Conservation (phyloP, 2,888 invertebrate species). For the Subacronicta megacephala region DNA sequence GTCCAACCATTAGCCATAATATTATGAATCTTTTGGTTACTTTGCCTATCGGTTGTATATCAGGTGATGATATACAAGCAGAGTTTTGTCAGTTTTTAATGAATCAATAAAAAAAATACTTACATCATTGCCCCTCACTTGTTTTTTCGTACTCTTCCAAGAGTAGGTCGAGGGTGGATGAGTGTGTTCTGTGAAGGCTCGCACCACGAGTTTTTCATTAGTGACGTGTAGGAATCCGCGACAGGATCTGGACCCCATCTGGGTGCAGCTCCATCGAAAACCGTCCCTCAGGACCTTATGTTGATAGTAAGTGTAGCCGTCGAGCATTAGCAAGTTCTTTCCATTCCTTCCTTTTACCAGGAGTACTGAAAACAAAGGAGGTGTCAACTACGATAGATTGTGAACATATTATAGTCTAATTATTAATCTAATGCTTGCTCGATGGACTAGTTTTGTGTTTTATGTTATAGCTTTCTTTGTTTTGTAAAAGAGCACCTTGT, state of each 20-base stretch:
- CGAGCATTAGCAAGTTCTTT: conserved; percentile 80
- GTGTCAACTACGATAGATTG: conserved; percentile 38
- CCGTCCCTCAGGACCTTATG: conserved; percentile 83
- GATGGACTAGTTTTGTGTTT: neutral
- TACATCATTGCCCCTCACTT: conserved; percentile 53
- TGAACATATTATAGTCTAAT: neutral
- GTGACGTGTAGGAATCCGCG: conserved; percentile 84
- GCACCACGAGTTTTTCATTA: conserved; percentile 78
- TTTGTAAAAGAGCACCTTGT: neutral
- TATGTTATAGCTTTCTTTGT: too few relatives aligned
- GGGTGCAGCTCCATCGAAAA: conserved; percentile 85
- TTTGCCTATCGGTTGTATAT: too few relatives aligned
- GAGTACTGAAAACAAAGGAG: conserved; percentile 74
- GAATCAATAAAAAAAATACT: conserved; percentile 24
- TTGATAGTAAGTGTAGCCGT: conserved; percentile 85
- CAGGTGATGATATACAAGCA: too few relatives aligned
- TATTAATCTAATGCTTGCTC: neutral
- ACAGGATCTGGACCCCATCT: conserved; percentile 86
- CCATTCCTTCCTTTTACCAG: conserved; percentile 83
- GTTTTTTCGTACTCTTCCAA: conserved; percentile 70
- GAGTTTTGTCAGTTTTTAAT: too few relatives aligned
- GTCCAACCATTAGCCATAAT: neutral
- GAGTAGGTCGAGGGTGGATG: conserved; percentile 81
- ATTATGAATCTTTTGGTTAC: neutral
- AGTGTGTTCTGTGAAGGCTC: conserved; percentile 81